phyloP scores from a whole-genome alignment of 2,797 vertebrate species.

The Limosa lapponica region DNA sequence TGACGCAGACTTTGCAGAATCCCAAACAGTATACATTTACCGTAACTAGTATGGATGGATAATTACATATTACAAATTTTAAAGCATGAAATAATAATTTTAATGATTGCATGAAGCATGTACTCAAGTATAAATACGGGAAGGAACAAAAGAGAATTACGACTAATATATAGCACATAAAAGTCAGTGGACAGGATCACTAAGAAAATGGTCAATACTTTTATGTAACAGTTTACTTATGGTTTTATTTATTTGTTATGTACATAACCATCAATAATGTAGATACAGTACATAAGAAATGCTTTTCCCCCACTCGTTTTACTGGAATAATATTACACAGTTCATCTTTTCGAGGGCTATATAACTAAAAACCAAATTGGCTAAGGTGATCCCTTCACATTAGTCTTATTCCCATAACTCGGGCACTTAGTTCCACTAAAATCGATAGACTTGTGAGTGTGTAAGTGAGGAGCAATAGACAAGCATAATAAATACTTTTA shows the following conservation, averaged over 20 bases:
- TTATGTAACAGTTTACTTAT: conserved; percentile 33
- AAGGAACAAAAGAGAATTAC: conserved; percentile 42
- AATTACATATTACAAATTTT: conserved; percentile 43
- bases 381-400: conserved; percentile 9
- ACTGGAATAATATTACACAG: conserved; percentile 18
- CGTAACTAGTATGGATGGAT: neutral
- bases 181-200: conserved; percentile 42
- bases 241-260: conserved; percentile 34
- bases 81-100: conserved; percentile 48
- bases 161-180: conserved; percentile 1
- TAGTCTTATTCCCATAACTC: conserved; percentile 44
- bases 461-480: conserved; percentile 25
- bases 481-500: conserved; percentile 56
- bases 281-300: conserved; percentile 9
- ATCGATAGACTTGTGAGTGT: conserved; percentile 27
- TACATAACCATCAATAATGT: conserved; percentile 48
- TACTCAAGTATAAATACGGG: conserved; percentile 24
- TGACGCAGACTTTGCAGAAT: neutral
- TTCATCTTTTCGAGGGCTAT: neutral
- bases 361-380: conserved; percentile 35
- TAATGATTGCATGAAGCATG: conserved; percentile 10
- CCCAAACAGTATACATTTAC: neutral
- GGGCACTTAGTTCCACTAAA: conserved; percentile 53
- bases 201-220: conserved; percentile 49
- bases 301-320: neutral